phyloP scores from a whole-genome alignment of 2,888 invertebrate species.

The Leptopilina syphax region DNA sequence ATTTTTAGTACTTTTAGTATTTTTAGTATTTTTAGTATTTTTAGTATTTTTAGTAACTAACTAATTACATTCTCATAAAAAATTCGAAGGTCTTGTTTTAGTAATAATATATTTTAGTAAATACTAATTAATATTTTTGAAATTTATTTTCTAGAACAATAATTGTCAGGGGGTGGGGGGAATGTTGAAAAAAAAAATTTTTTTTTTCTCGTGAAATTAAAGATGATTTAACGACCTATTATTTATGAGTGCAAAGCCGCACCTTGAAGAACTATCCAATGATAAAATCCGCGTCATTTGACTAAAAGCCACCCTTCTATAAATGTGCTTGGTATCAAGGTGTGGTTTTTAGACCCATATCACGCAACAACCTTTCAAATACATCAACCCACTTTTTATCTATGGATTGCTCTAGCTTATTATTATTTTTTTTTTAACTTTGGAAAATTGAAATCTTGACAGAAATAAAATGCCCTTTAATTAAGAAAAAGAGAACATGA shows the following conservation, averaged over 20 bases:
- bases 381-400: constrained; percentile 46
- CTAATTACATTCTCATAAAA: too few relatives aligned
- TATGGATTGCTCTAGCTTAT: not conserved
- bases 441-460: not conserved
- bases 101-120: too few relatives aligned
- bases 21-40: too few relatives aligned
- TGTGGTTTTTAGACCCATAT: constrained; percentile 68
- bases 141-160: too few relatives aligned
- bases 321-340: constrained; percentile 70
- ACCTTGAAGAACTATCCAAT: constrained; percentile 70
- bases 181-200: not conserved
- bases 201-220: not conserved
- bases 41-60: too few relatives aligned
- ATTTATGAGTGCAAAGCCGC: constrained; percentile 62
- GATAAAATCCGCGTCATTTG: constrained; percentile 75
- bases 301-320: constrained; percentile 71
- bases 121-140: too few relatives aligned
- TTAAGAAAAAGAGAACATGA: too few relatives aligned
- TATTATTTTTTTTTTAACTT: not conserved
- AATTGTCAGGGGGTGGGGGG: too few relatives aligned
- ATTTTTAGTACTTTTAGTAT: too few relatives aligned
- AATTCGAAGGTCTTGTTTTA: too few relatives aligned
- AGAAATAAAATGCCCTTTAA: too few relatives aligned
- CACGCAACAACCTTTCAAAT: constrained; percentile 64
- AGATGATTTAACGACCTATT: constrained; percentile 67